These are phyloP conservation scores for Watsonalla binaria DNA, from an alignment of 2,888 invertebrate genomes.

Conservation along the genomic window DNA sequence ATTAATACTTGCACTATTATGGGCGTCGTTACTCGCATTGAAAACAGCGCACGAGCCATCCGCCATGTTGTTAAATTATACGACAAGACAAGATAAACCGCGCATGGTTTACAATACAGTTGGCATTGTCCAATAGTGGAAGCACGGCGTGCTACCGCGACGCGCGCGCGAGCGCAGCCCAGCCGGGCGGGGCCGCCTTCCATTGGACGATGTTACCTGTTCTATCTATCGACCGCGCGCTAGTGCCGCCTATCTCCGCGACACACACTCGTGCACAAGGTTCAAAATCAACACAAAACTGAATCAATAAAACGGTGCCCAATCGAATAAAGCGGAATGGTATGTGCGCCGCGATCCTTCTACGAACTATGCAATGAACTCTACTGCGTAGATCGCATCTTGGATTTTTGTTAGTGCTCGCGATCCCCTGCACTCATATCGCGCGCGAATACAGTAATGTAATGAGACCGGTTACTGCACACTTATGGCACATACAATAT, in stretches of 20 bases:
- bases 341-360: too few species aligned
- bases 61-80: slow-evolving; percentile 3
- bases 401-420: not conserved
- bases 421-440: not conserved
- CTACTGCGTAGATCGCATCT: too few species aligned
- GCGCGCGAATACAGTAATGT: not conserved
- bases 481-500: too few species aligned
- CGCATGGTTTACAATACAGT: slow-evolving; percentile 18
- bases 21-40: not conserved
- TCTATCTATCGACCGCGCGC: not conserved
- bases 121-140: slow-evolving; percentile 19
- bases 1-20: too few species aligned
- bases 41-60: not conserved
- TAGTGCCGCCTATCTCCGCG: not conserved
- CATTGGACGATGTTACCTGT: slow-evolving; percentile 20
- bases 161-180: slow-evolving; percentile 16
- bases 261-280: not conserved
- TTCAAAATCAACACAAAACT: not conserved
- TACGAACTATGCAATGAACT: too few species aligned
- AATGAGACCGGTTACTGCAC: too few species aligned
- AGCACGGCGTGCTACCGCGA: slow-evolving; percentile 10
- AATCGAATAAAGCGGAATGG: too few species aligned
- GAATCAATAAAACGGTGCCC: not conserved
- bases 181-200: slow-evolving; percentile 10
- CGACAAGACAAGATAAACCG: slow-evolving; percentile 12